Conservation (phyloP, 2,113 vertebrate genomes). For the Indicator indicator region DNA sequence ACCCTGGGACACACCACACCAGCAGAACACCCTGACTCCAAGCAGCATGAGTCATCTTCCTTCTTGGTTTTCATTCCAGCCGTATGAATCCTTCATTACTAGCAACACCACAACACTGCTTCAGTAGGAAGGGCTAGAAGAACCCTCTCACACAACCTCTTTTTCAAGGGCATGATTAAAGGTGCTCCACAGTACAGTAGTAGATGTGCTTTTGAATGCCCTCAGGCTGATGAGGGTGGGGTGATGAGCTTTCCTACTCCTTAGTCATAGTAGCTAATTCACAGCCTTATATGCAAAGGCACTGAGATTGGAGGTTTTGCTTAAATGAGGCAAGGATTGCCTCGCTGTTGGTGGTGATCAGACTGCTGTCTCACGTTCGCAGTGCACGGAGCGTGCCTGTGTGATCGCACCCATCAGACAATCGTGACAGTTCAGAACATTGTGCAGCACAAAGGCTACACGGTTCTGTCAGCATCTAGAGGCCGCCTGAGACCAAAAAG, state of each 20-base stretch:
- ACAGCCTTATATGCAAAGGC: background rate
- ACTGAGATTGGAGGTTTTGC: background rate
- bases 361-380: background rate
- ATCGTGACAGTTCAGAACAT: background rate
- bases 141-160: background rate
- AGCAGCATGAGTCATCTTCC: background rate
- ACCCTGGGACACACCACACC: fast-evolving
- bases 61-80: background rate
- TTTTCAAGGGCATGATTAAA: background rate
- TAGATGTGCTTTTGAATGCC: background rate
- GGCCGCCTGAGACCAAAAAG: background rate
- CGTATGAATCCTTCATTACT: background rate
- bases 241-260: background rate
- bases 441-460: background rate
- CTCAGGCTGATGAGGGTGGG: background rate
- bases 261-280: background rate
- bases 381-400: background rate
- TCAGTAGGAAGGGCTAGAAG: background rate
- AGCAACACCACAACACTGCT: background rate
- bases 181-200: background rate
- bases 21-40: background rate
- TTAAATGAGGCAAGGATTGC: background rate
- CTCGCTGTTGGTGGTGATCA: background rate
- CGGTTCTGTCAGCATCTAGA: background rate
- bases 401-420: background rate